phyloP scores from a whole-genome alignment of 2,797 vertebrate species.

The Malacoctenus gilli region DNA sequence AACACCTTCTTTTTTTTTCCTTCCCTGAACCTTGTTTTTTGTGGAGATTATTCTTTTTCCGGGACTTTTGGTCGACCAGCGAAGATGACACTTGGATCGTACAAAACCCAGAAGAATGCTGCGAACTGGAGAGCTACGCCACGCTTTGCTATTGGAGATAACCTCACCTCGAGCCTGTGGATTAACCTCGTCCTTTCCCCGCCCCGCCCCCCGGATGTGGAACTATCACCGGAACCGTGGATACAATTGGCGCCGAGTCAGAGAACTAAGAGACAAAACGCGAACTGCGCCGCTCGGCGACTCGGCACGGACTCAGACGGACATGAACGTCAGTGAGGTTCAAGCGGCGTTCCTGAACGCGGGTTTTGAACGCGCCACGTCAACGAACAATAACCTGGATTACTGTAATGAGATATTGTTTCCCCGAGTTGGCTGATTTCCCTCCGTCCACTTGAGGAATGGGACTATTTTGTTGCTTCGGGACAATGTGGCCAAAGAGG shows the following conservation, averaged over 20 bases:
- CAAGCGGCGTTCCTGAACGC: constrained; percentile 13
- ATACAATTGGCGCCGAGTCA: constrained; percentile 64
- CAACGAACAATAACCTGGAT: constrained; percentile 61
- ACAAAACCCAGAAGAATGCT: constrained; percentile 64
- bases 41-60: constrained; percentile 78
- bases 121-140: constrained; percentile 59
- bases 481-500: constrained; percentile 32
- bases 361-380: constrained; percentile 35
- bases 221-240: constrained; percentile 69
- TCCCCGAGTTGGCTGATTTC: constrained; percentile 21
- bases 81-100: constrained; percentile 75
- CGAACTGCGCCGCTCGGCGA: constrained; percentile 37
- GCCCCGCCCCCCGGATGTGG: no score
- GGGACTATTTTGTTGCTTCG: constrained; percentile 30
- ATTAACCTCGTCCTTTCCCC: constrained; percentile 74
- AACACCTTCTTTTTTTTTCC: constrained; percentile 65
- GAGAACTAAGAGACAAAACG: constrained; percentile 21
- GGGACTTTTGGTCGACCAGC: constrained; percentile 42
- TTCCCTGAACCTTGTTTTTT: constrained; percentile 59
- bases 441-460: constrained; percentile 39
- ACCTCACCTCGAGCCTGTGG: constrained; percentile 65
- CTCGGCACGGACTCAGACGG: constrained; percentile 36
- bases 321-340: constrained; percentile 23
- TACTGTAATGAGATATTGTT: constrained; percentile 47
- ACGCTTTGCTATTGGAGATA: constrained; percentile 63